phyloP scores from a whole-genome alignment of 2,888 invertebrate genomes.

The Archaeoteleia sp. region DNA sequence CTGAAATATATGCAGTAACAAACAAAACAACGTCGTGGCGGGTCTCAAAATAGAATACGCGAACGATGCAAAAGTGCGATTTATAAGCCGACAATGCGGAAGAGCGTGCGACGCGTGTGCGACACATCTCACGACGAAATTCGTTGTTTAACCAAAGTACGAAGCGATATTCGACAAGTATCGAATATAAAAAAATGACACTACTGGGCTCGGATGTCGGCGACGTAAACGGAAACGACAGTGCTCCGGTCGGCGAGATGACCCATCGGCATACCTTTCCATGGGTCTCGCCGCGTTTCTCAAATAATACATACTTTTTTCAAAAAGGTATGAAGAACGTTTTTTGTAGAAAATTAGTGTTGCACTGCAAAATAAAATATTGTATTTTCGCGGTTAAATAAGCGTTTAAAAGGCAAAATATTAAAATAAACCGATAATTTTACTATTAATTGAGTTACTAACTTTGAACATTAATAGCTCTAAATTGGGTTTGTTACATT shows the following conservation, averaged over 20 bases:
- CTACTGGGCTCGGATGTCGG: not conserved
- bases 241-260: constrained; percentile 42
- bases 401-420: no score
- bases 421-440: no score
- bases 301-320: constrained; percentile 61
- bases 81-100: not conserved
- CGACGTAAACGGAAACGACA: constrained; percentile 12
- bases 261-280: constrained; percentile 52
- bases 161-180: not conserved
- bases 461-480: no score
- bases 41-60: not conserved
- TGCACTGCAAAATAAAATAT: not conserved
- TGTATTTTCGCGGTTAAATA: no score
- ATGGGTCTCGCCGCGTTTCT: constrained; percentile 59
- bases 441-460: no score
- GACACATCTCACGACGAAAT: not conserved
- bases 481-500: no score
- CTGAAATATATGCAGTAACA: no score
- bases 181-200: not conserved
- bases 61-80: no score
- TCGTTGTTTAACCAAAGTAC: not conserved
- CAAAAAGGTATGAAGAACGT: no score
- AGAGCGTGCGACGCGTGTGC: not conserved
- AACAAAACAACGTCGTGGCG: no score
- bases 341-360: no score